These are phyloP conservation scores for Celastrina argiolus DNA, from an alignment of 2,888 invertebrate genomes.

Conservation along the genomic window DNA sequence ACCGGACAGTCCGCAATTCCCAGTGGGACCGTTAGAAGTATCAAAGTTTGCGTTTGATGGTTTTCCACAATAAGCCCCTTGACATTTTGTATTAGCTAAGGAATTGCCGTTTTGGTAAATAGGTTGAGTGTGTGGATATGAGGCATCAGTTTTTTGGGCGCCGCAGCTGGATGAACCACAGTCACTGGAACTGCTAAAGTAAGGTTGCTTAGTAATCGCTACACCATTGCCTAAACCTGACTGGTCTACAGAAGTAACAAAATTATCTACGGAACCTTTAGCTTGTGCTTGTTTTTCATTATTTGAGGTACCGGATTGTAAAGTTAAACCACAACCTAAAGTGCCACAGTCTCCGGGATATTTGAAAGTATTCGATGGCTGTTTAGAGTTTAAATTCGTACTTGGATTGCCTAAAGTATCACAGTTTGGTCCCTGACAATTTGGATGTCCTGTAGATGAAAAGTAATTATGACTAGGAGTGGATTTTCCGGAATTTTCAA, in stretches of 20 bases:
- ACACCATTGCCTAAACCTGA: not conserved
- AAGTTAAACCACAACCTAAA: constrained; percentile 12
- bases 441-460: not conserved
- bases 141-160: not conserved
- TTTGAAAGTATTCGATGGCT: not conserved
- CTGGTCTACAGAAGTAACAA: not conserved
- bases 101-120: not conserved
- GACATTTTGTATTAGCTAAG: not conserved
- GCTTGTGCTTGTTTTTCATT: not conserved
- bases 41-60: not conserved
- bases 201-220: constrained; percentile 1
- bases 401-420: not conserved
- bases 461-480: not conserved
- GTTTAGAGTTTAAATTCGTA: not conserved
- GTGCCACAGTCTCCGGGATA: constrained; percentile 12
- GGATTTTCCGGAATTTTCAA: not conserved
- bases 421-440: constrained; percentile 21
- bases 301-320: not conserved
- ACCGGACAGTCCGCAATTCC: constrained; percentile 11
- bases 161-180: constrained; percentile 19
- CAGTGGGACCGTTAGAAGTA: not conserved
- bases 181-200: not conserved
- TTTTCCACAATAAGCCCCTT: not conserved
- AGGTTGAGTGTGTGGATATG: not conserved
- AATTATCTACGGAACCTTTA: constrained; percentile 4